These are phyloP conservation scores for Omphaloscelis lunosa DNA, from an alignment of 2,888 invertebrate species.

Conservation along the genomic window DNA sequence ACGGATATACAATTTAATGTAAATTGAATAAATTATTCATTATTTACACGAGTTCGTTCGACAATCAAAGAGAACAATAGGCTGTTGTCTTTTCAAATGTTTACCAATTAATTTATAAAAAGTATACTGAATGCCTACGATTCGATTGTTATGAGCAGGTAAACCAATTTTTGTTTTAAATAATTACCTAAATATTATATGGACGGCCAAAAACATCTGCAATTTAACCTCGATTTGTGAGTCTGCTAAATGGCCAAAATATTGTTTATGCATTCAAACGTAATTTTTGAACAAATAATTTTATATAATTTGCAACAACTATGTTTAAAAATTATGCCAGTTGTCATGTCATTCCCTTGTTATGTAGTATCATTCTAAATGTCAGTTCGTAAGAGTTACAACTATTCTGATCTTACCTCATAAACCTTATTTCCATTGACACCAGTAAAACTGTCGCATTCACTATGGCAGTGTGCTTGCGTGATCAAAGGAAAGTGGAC, in stretches of 20 bases:
- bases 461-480: constrained; percentile 64
- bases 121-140: constrained; percentile 26
- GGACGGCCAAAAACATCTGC: constrained; percentile 10
- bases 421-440: constrained; percentile 58
- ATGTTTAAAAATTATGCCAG: constrained; percentile 25
- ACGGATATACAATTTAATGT: constrained; percentile 24
- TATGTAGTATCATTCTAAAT: constrained; percentile 28
- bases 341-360: constrained; percentile 28
- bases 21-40: constrained; percentile 41
- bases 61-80: constrained; percentile 26
- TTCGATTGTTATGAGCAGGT: not conserved
- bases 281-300: not conserved
- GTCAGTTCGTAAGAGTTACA: constrained; percentile 46
- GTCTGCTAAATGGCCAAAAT: constrained; percentile 18
- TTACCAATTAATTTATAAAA: constrained; percentile 10
- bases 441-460: constrained; percentile 35
- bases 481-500: constrained; percentile 55
- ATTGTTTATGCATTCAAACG: not conserved
- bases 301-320: constrained; percentile 19
- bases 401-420: constrained; percentile 40
- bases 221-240: constrained; percentile 4
- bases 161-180: not conserved
- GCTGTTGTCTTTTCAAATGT: constrained; percentile 56
- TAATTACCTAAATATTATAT: not conserved
- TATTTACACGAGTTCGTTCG: constrained; percentile 48